A percentile compares a stretch with the other conserved stretches of the same genome.
Conservation (phyloP, 2,888 invertebrate genomes). For the Sesamia inferens region DNA sequence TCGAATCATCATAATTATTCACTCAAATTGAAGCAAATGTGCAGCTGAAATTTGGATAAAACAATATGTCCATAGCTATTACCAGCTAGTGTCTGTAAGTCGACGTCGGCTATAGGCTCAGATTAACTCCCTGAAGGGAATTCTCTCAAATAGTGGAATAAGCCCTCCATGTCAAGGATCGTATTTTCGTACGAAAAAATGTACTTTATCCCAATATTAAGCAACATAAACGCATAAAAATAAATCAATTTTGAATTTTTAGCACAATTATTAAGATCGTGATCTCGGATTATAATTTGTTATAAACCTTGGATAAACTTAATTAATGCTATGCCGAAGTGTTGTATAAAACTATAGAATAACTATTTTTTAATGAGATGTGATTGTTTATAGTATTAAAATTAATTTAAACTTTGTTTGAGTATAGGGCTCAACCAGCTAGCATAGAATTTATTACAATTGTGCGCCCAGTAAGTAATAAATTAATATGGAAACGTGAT, state of each 20-base stretch:
- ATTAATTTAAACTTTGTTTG: slow-evolving; percentile 28
- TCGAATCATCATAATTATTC: slow-evolving; percentile 1
- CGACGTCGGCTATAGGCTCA: neutral
- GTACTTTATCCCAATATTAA: neutral
- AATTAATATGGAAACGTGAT: slow-evolving; percentile 24
- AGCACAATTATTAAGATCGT: slow-evolving; percentile 44
- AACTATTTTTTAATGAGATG: slow-evolving; percentile 33
- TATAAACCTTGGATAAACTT: slow-evolving; percentile 38
- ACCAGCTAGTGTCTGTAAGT: neutral
- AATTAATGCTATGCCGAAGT: slow-evolving; percentile 34
- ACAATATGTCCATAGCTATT: neutral
- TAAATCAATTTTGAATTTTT: slow-evolving; percentile 6
- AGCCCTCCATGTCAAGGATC: neutral
- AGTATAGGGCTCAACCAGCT: slow-evolving; percentile 3
- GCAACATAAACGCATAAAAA: slow-evolving; percentile 18
- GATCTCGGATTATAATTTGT: slow-evolving; percentile 49
- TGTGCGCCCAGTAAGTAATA: slow-evolving; percentile 5
- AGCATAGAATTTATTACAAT: slow-evolving; percentile 32
- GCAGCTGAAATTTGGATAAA: slow-evolving; percentile 4
- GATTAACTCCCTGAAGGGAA: neutral
- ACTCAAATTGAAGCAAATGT: neutral
- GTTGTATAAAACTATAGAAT: slow-evolving; percentile 33
- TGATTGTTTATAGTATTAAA: slow-evolving; percentile 60
- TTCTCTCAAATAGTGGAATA: neutral
- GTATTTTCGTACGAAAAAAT: neutral